Evolutionary conservation across 2,888 invertebrate genomes (phyloP).

Genomic region (Agrochola lota): DNA sequence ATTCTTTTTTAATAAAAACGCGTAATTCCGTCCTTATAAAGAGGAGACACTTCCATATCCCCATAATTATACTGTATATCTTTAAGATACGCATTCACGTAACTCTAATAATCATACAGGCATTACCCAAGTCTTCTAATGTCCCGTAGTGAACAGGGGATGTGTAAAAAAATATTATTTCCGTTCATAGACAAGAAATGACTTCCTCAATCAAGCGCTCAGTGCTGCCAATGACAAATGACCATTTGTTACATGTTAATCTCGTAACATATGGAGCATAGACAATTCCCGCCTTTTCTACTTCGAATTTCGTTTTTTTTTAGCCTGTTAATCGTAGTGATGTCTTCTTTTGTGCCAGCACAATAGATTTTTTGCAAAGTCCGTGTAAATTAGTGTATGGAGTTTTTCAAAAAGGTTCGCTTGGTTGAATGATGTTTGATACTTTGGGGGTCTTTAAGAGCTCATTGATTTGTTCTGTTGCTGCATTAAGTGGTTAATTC

Average conservation of each 20-base stretch:
- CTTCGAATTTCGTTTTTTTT: conserved; percentile 82
- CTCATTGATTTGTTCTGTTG: conserved; percentile 84
- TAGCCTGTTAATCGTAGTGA: conserved; percentile 73
- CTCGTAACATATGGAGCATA: conserved; percentile 88
- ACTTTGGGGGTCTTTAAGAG: conserved; percentile 80
- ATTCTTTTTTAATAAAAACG: conserved; percentile 47
- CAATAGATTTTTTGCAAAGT: conserved; percentile 86
- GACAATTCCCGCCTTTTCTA: conserved; percentile 81
- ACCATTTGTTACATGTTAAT: conserved; percentile 87
- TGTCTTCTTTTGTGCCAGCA: conserved; percentile 88
- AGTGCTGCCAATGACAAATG: conserved; percentile 86
- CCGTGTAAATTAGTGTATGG: conserved; percentile 82
- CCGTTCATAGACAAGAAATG: conserved; percentile 88
- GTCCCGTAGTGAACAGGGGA: conserved; percentile 78
- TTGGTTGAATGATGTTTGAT: conserved; percentile 80
- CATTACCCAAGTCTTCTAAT: conserved; percentile 80
- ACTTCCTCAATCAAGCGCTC: conserved; percentile 89
- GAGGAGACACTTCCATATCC: conserved; percentile 45
- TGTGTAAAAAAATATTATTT: conserved; percentile 88
- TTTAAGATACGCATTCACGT: conserved; percentile 67
- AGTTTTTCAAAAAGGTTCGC: conserved; percentile 78
- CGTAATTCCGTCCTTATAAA: conserved; percentile 49
- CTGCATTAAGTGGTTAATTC: conserved; percentile 85
- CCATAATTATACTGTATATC: conserved; percentile 58
- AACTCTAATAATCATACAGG: conserved; percentile 78